A percentile compares a stretch with the other conserved stretches of the same genome.
Evolutionary conservation across 2,888 invertebrate genomes (phyloP).

Genomic region (Drosophila diplacantha): DNA sequence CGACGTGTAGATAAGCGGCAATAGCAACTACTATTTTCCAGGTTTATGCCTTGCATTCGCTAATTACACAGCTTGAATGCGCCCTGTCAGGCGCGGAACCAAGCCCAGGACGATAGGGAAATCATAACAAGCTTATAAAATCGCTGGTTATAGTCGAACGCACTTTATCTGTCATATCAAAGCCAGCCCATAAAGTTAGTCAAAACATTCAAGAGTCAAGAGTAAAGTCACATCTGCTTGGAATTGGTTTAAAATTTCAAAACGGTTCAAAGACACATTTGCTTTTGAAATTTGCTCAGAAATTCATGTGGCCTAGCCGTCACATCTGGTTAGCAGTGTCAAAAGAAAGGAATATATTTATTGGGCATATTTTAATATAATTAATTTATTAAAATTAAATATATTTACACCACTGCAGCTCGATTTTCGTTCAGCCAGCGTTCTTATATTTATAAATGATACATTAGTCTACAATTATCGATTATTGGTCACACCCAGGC

Average conservation of each 20-base stretch:
- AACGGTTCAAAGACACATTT: neutral
- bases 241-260: slow-evolving; percentile 4
- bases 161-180: neutral
- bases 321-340: slow-evolving; percentile 6
- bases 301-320: slow-evolving; percentile 2
- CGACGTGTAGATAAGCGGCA: slow-evolving; percentile 18
- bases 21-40: slow-evolving; percentile 21
- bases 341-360: slow-evolving; percentile 3
- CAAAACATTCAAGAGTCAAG: neutral
- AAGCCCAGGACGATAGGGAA: neutral
- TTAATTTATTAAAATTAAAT: neutral
- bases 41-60: slow-evolving; percentile 27
- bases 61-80: slow-evolving; percentile 15
- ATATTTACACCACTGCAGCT: neutral
- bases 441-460: slow-evolving; percentile 48
- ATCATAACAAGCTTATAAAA: slow-evolving; percentile 1
- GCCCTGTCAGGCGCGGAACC: neutral
- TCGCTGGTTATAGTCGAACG: slow-evolving; percentile 1
- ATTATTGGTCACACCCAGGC: slow-evolving; percentile 64
- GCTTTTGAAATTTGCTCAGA: neutral
- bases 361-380: neutral
- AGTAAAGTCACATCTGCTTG: neutral
- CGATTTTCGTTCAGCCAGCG: neutral
- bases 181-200: neutral
- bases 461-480: slow-evolving; percentile 60